Conservation (phyloP, 2,888 invertebrate genomes). For the Brachypalpus laphriformis region DNA sequence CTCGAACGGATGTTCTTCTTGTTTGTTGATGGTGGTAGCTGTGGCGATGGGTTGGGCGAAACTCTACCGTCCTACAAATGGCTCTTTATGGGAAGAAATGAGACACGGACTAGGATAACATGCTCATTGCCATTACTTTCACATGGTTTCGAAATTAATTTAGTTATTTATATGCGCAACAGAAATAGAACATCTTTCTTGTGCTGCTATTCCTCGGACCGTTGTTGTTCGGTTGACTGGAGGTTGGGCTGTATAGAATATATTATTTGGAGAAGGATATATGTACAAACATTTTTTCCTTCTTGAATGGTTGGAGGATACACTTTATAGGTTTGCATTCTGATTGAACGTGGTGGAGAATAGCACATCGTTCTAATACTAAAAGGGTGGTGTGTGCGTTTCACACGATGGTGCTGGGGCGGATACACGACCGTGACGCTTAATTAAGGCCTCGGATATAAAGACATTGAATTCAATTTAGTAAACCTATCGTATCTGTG, state of each 20-base stretch:
- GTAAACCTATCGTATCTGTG: background rate
- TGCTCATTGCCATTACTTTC: slow-evolving; percentile 69
- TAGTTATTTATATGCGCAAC: slow-evolving; percentile 72
- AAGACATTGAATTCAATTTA: slow-evolving; percentile 53
- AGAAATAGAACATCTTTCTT: slow-evolving; percentile 62
- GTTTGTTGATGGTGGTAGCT: background rate
- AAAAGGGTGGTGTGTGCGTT: background rate
- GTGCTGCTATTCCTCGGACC: background rate
- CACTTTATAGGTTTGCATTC: slow-evolving; percentile 12
- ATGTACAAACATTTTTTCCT: background rate
- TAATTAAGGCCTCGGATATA: slow-evolving; percentile 28
- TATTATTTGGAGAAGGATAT: slow-evolving; percentile 38
- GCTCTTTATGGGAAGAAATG: slow-evolving; percentile 52
- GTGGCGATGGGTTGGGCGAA: background rate
- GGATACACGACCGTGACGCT: background rate
- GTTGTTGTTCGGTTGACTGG: too few species aligned
- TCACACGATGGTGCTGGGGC: background rate
- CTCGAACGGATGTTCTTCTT: slow-evolving; percentile 59
- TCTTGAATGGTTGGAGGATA: background rate
- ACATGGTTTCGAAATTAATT: slow-evolving; percentile 72
- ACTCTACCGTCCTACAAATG: slow-evolving; percentile 56
- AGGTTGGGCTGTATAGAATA: slow-evolving; percentile 23
- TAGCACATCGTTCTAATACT: background rate
- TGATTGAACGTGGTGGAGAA: background rate
- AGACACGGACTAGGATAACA: slow-evolving; percentile 63